Evolutionary conservation across 1,140 invertebrate genomes (phyloP).

Genomic region (Drosophila repletoides): DNA sequence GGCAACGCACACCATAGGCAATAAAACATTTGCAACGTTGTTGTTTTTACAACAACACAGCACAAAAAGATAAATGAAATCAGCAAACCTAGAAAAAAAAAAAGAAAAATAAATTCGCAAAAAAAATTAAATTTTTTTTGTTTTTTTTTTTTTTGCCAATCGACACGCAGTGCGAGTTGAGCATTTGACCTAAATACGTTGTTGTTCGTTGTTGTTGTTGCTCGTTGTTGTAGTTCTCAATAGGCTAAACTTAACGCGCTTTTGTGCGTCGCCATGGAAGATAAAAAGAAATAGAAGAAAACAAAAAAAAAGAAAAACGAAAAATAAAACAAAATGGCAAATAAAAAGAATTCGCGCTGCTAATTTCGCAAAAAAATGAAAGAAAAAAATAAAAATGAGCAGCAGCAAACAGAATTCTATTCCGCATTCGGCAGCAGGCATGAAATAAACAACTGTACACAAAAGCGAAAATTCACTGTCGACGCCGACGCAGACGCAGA

Average conservation of each 20-base stretch:
- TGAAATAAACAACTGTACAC: constrained; percentile 51
- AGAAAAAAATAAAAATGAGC: constrained; percentile 13
- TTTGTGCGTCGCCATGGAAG: constrained; percentile 48
- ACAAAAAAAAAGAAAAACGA: neutral
- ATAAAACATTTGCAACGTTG: constrained; percentile 32
- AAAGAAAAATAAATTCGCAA: constrained; percentile 41
- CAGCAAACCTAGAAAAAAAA: constrained; percentile 31
- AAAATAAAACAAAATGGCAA: constrained; percentile 38
- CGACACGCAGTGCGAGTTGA: constrained; percentile 65
- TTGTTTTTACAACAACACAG: constrained; percentile 15
- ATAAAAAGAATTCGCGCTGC: constrained; percentile 44
- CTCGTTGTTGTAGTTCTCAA: constrained; percentile 40
- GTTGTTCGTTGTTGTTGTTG: constrained; percentile 25
- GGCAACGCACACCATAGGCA: constrained; percentile 44
- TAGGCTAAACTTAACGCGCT: constrained; percentile 56
- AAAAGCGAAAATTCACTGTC: constrained; percentile 46
- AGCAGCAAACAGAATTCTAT: constrained; percentile 47
- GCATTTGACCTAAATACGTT: constrained; percentile 71
- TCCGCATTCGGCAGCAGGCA: constrained; percentile 36
- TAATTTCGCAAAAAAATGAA: constrained; percentile 62
- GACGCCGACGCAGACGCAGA: constrained; percentile 7
- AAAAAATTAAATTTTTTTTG: constrained; percentile 25
- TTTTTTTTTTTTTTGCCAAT: constrained; percentile 53
- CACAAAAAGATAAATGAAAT: constrained; percentile 64
- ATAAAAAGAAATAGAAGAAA: constrained; percentile 8